These are phyloP conservation scores for Pantherophis guttatus DNA, from an alignment of 2,113 vertebrate genomes.

Conservation along the genomic window DNA sequence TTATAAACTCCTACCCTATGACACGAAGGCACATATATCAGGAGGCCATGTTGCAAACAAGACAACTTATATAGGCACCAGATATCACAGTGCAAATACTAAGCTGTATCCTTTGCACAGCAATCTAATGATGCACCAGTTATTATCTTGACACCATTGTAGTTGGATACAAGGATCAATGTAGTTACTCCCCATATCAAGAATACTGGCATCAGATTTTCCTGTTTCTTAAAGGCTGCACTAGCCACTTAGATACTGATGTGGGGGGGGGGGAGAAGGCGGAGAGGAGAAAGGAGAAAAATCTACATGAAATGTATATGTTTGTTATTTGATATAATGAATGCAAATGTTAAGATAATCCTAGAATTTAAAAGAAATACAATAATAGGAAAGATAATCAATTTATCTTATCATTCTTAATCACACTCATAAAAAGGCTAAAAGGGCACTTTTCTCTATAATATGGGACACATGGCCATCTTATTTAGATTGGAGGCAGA, in stretches of 20 bases:
- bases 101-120: background rate
- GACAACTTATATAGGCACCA: background rate
- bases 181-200: background rate
- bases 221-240: background rate
- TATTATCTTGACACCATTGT: background rate
- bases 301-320: background rate
- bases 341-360: background rate
- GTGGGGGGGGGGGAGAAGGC: background rate
- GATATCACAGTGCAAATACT: background rate
- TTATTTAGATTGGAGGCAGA: background rate
- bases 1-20: background rate
- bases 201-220: background rate
- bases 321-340: background rate
- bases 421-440: background rate
- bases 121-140: background rate
- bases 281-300: background rate
- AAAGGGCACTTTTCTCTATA: background rate
- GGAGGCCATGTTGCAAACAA: background rate
- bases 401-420: background rate
- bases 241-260: background rate
- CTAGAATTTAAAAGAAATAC: background rate
- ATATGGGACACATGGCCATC: background rate
- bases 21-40: background rate
- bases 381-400: background rate
- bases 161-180: background rate